Conservation (phyloP, 2,888 invertebrate species). For the Drymonia ruficornis region DNA sequence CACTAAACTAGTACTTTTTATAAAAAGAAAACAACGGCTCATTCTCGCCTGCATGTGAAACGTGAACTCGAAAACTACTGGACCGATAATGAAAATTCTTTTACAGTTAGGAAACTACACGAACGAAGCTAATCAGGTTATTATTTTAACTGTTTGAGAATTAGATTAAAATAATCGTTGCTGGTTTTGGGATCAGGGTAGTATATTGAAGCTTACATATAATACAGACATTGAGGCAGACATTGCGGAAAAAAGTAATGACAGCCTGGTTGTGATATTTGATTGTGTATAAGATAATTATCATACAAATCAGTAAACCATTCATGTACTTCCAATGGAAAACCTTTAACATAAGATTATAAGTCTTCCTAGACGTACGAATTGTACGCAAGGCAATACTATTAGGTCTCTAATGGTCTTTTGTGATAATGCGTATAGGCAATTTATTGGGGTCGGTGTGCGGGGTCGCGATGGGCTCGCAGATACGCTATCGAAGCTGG, state of each 20-base stretch:
- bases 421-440: slow-evolving; percentile 25
- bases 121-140: neutral
- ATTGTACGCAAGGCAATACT: slow-evolving; percentile 5
- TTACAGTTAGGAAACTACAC: neutral
- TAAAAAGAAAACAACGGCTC: neutral
- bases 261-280: too few species aligned
- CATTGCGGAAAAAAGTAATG: too few species aligned
- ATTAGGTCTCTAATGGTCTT: slow-evolving; percentile 25
- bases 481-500: slow-evolving; percentile 52
- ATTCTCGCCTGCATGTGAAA: neutral
- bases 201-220: too few species aligned
- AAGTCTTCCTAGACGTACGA: neutral
- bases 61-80: neutral
- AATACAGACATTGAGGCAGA: too few species aligned
- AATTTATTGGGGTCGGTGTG: slow-evolving; percentile 38
- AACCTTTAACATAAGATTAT: neutral
- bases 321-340: too few species aligned
- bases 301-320: too few species aligned
- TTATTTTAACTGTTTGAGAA: too few species aligned
- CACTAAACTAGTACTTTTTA: neutral
- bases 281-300: too few species aligned
- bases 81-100: neutral
- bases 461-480: slow-evolving; percentile 44
- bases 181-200: too few species aligned
- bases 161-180: too few species aligned